Percentiles rank a stretch among this genome's conserved stretches.
These are phyloP conservation scores for Mya arenaria DNA, from an alignment of 1,140 invertebrate genomes.

Conservation along the genomic window DNA sequence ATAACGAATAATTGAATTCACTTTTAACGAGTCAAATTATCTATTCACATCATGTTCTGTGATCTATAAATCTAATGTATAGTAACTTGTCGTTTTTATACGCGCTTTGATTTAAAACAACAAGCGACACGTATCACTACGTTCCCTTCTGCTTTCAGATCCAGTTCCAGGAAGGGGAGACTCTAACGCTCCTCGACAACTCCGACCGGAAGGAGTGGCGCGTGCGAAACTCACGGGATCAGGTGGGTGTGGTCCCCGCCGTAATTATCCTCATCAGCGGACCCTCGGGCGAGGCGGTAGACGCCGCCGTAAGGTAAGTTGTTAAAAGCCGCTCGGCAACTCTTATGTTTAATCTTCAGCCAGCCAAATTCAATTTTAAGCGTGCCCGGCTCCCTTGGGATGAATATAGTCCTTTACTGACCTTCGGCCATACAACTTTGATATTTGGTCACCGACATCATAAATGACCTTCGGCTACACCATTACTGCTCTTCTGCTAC, in stretches of 20 bases:
- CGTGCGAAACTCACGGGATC: slow-evolving; percentile 71
- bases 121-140: neutral
- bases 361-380: no score
- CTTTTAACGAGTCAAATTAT: neutral
- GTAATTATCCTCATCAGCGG: slow-evolving; percentile 74
- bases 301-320: slow-evolving; percentile 75
- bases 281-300: slow-evolving; percentile 71
- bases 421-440: no score
- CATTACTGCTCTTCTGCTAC: no score
- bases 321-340: neutral
- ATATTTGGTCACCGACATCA: no score
- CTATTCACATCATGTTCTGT: neutral
- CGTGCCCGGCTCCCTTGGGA: no score
- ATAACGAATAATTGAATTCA: neutral
- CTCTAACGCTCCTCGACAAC: slow-evolving; percentile 74
- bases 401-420: no score
- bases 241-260: slow-evolving; percentile 73
- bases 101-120: neutral
- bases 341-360: no score
- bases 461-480: no score
- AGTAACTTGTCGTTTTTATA: neutral
- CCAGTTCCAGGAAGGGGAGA: slow-evolving; percentile 73
- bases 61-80: neutral
- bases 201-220: slow-evolving; percentile 71
- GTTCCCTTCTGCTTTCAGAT: slow-evolving; percentile 66